Conservation (phyloP, 2,888 invertebrate species). For the Hoplodrina blanda region DNA sequence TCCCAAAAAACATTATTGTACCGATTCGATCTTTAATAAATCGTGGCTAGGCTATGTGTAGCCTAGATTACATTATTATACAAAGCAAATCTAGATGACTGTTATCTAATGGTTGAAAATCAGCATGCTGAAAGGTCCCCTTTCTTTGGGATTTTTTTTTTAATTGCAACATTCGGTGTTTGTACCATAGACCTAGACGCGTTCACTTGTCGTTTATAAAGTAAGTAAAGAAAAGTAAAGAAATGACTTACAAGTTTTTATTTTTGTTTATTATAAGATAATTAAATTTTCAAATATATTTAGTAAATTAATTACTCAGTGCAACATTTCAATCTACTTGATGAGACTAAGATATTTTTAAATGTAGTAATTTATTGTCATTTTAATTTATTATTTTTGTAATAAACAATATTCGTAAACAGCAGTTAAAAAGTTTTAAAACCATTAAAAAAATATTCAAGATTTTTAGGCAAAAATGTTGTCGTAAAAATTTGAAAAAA, state of each 20-base stretch:
- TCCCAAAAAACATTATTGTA: no score
- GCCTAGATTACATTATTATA: no score
- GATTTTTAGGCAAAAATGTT: accelerated
- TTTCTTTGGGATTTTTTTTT: conserved; percentile 3
- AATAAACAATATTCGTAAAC: conserved; percentile 22
- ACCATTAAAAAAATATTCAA: no score
- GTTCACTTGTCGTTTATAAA: conserved; percentile 26
- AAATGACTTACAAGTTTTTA: not conserved
- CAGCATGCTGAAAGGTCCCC: conserved; percentile 5
- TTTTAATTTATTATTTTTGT: not conserved
- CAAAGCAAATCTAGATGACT: no score
- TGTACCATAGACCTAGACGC: conserved; percentile 52
- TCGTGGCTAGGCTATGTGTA: no score
- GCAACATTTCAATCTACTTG: not conserved
- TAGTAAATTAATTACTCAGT: accelerated
- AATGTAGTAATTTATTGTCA: not conserved
- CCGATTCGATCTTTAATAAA: no score
- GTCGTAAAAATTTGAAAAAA: no score
- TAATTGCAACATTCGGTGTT: conserved; percentile 29
- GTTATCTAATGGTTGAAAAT: no score
- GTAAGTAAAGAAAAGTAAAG: conserved; percentile 26
- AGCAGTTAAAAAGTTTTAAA: not conserved
- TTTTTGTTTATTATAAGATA: not conserved
- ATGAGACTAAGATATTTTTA: accelerated
- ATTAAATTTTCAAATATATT: not conserved